A percentile compares a stretch with the other conserved stretches of the same genome.
phyloP scores from a whole-genome alignment of 2,113 vertebrate genomes.

The Ictalurus punctatus region DNA sequence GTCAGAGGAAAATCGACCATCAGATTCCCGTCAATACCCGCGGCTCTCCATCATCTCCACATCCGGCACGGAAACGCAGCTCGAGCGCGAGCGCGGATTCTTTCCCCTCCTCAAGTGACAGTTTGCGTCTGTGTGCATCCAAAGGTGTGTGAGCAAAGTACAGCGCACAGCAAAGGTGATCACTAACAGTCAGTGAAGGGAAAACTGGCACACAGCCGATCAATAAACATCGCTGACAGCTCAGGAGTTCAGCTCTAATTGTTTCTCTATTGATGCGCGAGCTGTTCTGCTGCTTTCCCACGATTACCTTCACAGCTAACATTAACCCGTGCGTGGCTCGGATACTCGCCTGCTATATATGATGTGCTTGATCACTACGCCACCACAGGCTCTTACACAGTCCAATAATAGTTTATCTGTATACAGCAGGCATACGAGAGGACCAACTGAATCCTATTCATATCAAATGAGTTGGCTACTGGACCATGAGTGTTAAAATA shows the following conservation, averaged over 20 bases:
- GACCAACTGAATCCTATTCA: background rate
- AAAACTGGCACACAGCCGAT: conserved; percentile 12
- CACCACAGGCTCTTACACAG: background rate
- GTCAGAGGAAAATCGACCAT: background rate
- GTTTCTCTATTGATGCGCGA: conserved; percentile 4
- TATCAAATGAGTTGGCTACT: background rate
- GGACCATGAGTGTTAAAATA: background rate
- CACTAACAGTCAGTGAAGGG: background rate
- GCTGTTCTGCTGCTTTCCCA: background rate
- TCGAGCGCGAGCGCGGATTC: background rate
- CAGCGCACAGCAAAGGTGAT: background rate
- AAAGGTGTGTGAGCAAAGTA: background rate
- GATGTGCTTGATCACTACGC: background rate
- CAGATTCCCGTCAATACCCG: background rate
- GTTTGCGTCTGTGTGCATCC: background rate
- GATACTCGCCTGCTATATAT: background rate
- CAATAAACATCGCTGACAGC: conserved; percentile 38
- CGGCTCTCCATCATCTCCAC: background rate
- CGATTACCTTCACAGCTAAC: background rate
- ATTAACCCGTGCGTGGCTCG: conserved; percentile 2
- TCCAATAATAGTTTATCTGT: background rate
- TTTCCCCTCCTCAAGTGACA: too few species aligned
- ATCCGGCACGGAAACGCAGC: background rate
- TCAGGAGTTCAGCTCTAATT: conserved; percentile 21
- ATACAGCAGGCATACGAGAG: background rate